Evolutionary conservation across 2,888 invertebrate genomes (phyloP).

Genomic region (Brachyopa scutellaris): DNA sequence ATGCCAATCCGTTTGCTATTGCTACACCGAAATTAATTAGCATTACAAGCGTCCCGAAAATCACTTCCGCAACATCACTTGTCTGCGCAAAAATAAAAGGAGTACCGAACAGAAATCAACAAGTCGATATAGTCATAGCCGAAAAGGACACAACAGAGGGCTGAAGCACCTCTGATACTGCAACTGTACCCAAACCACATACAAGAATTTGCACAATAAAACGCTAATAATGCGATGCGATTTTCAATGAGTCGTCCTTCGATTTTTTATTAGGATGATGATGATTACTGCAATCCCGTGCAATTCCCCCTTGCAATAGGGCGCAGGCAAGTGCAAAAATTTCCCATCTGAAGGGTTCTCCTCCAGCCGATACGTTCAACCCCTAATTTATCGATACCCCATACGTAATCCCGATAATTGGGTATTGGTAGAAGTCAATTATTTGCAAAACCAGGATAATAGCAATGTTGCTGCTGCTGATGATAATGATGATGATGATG

Average conservation of each 20-base stretch:
- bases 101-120: constrained; percentile 60
- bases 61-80: constrained; percentile 71
- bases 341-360: constrained; percentile 46
- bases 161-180: constrained; percentile 44
- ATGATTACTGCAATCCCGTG: constrained; percentile 60
- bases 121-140: constrained; percentile 43
- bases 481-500: constrained; percentile 29
- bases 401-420: constrained; percentile 71
- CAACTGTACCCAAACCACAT: constrained; percentile 4
- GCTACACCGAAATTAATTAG: constrained; percentile 66
- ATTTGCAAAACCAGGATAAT: constrained; percentile 67
- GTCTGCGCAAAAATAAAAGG: constrained; percentile 15
- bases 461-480: constrained; percentile 5
- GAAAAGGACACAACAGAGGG: not conserved
- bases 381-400: constrained; percentile 70
- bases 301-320: constrained; percentile 11
- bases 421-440: constrained; percentile 70
- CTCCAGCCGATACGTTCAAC: constrained; percentile 24
- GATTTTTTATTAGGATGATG: constrained; percentile 19
- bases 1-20: constrained; percentile 62
- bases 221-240: constrained; percentile 67
- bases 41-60: constrained; percentile 67
- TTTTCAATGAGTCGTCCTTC: constrained; percentile 50
- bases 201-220: constrained; percentile 67
- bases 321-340: constrained; percentile 56